These are phyloP conservation scores for Urocolius indicus DNA, from an alignment of 2,113 vertebrate species.

Conservation along the genomic window DNA sequence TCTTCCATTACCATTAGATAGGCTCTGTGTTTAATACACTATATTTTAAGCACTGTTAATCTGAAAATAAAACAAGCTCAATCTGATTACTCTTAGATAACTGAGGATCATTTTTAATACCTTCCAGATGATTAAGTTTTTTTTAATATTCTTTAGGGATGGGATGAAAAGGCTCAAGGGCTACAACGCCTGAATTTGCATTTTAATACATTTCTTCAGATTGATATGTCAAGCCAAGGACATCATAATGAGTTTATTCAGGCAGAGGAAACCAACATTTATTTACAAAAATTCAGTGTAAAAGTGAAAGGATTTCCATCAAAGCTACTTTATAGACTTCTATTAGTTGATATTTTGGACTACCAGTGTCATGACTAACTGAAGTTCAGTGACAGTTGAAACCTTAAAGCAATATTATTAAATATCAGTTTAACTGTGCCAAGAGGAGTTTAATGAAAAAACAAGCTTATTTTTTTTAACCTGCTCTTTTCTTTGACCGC, in stretches of 20 bases:
- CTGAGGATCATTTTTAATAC: not conserved
- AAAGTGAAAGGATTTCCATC: not conserved
- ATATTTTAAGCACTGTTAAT: not conserved
- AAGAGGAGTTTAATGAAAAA: not conserved
- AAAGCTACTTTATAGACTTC: not conserved
- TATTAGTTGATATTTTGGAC: not conserved
- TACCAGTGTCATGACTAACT: not conserved
- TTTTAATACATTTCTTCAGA: slow-evolving; percentile 52
- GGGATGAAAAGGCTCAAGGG: not conserved
- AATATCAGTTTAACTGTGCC: not conserved
- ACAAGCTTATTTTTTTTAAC: not conserved
- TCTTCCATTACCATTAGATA: not conserved
- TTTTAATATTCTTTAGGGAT: not conserved
- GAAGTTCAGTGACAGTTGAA: not conserved
- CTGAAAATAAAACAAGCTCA: not conserved
- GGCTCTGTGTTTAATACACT: not conserved
- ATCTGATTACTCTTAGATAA: not conserved
- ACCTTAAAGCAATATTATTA: not conserved
- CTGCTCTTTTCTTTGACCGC: not conserved
- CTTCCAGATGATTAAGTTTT: not conserved
- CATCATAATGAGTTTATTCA: not conserved
- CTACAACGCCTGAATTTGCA: slow-evolving; percentile 26
- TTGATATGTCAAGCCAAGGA: not conserved
- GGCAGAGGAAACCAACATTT: not conserved
- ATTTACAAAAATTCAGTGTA: not conserved